Base-by-base conservation (phyloP, 2,797 vertebrate species). In the Podarcis lilfordi region DNA sequence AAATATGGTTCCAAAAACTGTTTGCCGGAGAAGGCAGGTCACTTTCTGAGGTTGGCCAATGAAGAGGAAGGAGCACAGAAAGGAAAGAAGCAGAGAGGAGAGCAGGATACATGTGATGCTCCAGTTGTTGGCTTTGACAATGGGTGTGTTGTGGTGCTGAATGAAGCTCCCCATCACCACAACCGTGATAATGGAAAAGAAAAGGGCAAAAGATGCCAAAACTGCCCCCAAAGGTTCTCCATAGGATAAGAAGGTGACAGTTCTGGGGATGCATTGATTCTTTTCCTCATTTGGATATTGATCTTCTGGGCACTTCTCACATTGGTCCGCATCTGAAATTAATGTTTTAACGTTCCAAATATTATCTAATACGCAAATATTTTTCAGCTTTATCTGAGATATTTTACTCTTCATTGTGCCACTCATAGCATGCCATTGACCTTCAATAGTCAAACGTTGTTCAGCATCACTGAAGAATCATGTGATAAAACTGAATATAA, bases 101-200 rank as follows among this genome's bases (percentile, higher is more conserved):
- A 85, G 50, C 55, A 85, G 15, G 10, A n/a, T 35, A 40, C 71
- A 75, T 23, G 71, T 61, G 15, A 76, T 75, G 71, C 11, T 59
- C 50, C 83, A 61, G 50, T 85, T 85, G 50, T 75, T 75, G 23
- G 83, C 83, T 75, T n/a, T 85, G 35, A 84, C 71, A 37, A 84
- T 74, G 50, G 82, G 69, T 9, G 82, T 84, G 6, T 37, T 37
- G 9, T 23, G 29, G 15, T 85, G 25, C 7, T 61, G 32, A 10
- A 76, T 29, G 71, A 85, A 85, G 29, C 11, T 85, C 13, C 83
- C 7, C 71, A 75, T 61, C 23, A 85, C 50, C 55, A 61, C 6
- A 25, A 37, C 9, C 0, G 83, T 85, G 40, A 61, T 29, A 13
- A 84, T 17, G 15, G 25, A 59, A 40, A 75, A 40, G 50, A 76